A percentile compares a stretch with the other conserved stretches of the same genome.
These are phyloP conservation scores for Peromyscus aztecus DNA, from an alignment of 2,797 vertebrate genomes.

Conservation along the genomic window DNA sequence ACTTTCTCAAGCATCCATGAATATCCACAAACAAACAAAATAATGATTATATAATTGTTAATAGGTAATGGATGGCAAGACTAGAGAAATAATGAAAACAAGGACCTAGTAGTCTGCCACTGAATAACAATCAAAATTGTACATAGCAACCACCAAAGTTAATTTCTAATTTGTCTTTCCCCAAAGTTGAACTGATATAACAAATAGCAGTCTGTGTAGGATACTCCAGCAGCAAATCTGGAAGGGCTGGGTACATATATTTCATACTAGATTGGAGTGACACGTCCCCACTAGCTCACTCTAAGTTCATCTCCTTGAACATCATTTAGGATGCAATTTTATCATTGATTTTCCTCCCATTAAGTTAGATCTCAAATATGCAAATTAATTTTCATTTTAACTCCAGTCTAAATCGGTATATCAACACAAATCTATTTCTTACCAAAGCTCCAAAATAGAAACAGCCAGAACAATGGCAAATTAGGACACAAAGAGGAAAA, in stretches of 20 bases:
- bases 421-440: constrained; percentile 76
- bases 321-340: constrained; percentile 81
- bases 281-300: constrained; percentile 66
- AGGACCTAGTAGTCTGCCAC: neutral
- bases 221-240: neutral
- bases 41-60: neutral
- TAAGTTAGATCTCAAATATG: constrained; percentile 74
- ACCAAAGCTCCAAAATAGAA: constrained; percentile 71
- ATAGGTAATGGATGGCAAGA: neutral
- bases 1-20: neutral
- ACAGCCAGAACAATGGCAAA: constrained; percentile 72
- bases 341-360: constrained; percentile 77
- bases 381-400: constrained; percentile 81
- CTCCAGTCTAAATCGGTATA: constrained; percentile 80
- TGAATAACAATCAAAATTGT: neutral
- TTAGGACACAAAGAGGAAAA: constrained; percentile 70
- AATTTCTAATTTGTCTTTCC: constrained; percentile 16
- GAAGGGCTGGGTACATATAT: neutral
- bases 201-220: neutral
- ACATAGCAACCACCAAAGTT: neutral
- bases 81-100: neutral
- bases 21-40: constrained; percentile 30
- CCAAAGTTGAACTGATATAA: constrained; percentile 25
- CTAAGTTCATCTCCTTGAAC: constrained; percentile 66
- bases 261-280: constrained; percentile 58